These are phyloP conservation scores for Ataeniobius toweri DNA, from an alignment of 2,797 vertebrate species.

Conservation along the genomic window DNA sequence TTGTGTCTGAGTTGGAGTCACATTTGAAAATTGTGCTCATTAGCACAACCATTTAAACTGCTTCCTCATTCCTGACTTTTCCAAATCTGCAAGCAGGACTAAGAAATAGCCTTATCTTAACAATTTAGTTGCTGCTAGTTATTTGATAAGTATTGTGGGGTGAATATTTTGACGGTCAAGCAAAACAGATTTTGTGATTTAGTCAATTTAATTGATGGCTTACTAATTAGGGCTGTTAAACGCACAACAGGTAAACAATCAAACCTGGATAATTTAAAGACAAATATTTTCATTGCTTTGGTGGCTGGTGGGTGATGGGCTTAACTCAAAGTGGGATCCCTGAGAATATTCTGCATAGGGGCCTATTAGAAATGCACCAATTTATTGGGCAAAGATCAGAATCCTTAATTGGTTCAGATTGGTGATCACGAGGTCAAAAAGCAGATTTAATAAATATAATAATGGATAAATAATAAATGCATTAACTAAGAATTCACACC, in stretches of 20 bases:
- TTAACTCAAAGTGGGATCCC: background rate
- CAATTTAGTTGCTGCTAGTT: background rate
- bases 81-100: too few relatives aligned
- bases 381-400: background rate
- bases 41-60: conserved; percentile 1
- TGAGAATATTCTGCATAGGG: background rate
- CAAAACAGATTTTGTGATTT: background rate
- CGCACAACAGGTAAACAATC: background rate
- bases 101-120: background rate
- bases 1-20: background rate
- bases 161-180: background rate
- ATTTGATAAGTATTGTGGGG: background rate
- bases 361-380: background rate
- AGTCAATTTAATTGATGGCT: background rate
- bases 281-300: background rate
- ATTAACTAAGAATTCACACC: background rate
- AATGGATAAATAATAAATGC: background rate
- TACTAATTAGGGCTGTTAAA: background rate
- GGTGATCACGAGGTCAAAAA: background rate
- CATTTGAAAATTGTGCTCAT: background rate
- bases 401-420: background rate
- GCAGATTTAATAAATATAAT: background rate
- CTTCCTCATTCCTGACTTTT: background rate
- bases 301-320: background rate
- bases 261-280: background rate